A percentile compares a stretch with the other conserved stretches of the same genome.
Conservation (phyloP, 2,113 vertebrate genomes). For the Pluvianellus socialis region DNA sequence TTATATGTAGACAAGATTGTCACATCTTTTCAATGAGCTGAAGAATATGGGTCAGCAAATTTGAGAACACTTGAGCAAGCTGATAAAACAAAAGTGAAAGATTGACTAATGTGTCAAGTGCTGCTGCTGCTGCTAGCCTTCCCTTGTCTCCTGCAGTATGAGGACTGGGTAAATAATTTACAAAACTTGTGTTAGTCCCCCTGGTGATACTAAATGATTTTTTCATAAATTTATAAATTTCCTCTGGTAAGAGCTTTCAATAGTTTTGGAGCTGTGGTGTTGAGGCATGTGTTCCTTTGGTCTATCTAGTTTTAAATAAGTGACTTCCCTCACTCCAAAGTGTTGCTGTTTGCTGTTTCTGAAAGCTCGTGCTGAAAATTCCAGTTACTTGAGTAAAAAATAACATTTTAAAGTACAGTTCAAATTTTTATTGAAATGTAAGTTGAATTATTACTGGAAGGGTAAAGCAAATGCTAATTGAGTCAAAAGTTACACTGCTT, state of each 20-base stretch:
- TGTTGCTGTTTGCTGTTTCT: neutral
- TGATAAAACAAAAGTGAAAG: slow-evolving; percentile 36
- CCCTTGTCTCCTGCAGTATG: neutral
- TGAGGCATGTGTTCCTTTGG: neutral
- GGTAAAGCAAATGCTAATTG: neutral
- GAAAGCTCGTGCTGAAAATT: neutral
- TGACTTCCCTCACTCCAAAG: neutral
- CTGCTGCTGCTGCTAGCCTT: neutral
- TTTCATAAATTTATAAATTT: neutral
- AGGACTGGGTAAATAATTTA: slow-evolving; percentile 10
- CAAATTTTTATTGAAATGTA: neutral
- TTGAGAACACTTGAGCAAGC: neutral
- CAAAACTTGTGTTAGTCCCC: neutral
- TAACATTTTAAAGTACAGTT: neutral
- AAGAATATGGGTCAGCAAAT: neutral
- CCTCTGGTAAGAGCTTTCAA: neutral
- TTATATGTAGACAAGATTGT: neutral
- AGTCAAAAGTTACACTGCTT: neutral
- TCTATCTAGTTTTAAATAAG: neutral
- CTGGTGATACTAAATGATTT: neutral
- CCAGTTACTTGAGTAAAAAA: neutral
- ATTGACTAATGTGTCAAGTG: neutral
- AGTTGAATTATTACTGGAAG: neutral
- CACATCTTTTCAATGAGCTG: neutral
- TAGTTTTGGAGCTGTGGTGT: neutral